A percentile compares a stretch with the other conserved stretches of the same genome.
Conservation (phyloP, 2,113 vertebrate species). For the Chionodraco myersi region DNA sequence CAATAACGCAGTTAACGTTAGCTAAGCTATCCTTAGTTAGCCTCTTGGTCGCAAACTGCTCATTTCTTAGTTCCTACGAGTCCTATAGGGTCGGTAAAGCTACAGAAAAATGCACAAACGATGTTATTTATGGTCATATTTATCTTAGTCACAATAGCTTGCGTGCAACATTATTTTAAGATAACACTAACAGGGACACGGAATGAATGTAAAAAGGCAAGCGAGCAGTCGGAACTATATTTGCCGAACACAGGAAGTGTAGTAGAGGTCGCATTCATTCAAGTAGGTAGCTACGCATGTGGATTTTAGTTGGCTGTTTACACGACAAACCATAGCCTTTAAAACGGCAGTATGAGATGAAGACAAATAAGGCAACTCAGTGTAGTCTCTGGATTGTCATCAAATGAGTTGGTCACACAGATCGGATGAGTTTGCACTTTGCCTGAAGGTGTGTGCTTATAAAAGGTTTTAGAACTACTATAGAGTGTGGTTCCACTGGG, state of each 20-base stretch:
- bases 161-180: background rate
- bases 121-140: background rate
- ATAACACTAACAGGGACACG: background rate
- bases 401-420: too few species aligned
- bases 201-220: conserved; percentile 30
- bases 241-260: conserved; percentile 69
- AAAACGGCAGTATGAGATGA: background rate
- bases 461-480: background rate
- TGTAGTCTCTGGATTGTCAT: background rate
- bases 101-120: background rate
- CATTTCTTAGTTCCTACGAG: background rate
- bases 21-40: conserved; percentile 13
- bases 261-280: conserved; percentile 65
- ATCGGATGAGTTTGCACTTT: background rate
- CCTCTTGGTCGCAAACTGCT: background rate
- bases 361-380: background rate
- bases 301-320: background rate
- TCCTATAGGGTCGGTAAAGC: fast-evolving
- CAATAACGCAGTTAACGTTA: background rate
- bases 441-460: background rate
- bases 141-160: background rate
- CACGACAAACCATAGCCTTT: background rate
- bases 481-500: background rate
- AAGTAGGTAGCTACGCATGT: background rate
- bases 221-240: conserved; percentile 51